Base-by-base conservation (phyloP, 1,140 invertebrate species). In the Penaeus indicus region DNA sequence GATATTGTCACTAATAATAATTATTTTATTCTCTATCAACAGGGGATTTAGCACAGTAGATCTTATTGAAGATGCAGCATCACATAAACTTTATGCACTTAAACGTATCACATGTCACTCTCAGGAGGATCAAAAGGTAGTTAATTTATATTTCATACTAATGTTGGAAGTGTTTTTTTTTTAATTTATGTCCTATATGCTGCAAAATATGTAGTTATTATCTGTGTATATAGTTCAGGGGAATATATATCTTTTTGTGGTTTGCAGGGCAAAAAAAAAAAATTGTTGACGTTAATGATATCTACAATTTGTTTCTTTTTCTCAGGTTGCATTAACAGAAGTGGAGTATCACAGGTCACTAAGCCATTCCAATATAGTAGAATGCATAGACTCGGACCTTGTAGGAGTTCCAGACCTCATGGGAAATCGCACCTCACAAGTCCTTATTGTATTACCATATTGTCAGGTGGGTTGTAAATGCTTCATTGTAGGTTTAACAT, bases 11-110 rank as follows among this genome's bases (percentile, higher is more conserved):
- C 16, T 25, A 63, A 92, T 69, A 88, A 84, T 64, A 25, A 72
- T 84, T n/a, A n/a, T 3, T 22, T 42, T 80, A 63, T 25, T 18
- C 47, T 38, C 75, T 62, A 38, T 85, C 47, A 7, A 16, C 92
- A 97, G 97, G 42, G 97, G 97, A 27, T 97, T 97, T 92, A 97
- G 96, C 92, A 95, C 95, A 87, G 96, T 98, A 84, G 95, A 96
- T 91, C 93, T 97, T 89, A 95, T 96, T 4, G 96, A 97, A 92
- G 96, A 97, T 93, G 91, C 93, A n/a, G 86, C 93, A n/a, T 96
- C 94, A 18, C 95, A 95, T 90, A 95, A 95, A 89, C 94, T 94
- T 85, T 97, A 95, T 94, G 97, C 97, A 19, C 92, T 97, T 63
- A 98, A 98, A 93, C 94, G 96, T 91, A 97, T 97, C 72, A 94